These are phyloP conservation scores for Coryphaenoides rupestris DNA, from an alignment of 2,113 vertebrate genomes.

Conservation along the genomic window DNA sequence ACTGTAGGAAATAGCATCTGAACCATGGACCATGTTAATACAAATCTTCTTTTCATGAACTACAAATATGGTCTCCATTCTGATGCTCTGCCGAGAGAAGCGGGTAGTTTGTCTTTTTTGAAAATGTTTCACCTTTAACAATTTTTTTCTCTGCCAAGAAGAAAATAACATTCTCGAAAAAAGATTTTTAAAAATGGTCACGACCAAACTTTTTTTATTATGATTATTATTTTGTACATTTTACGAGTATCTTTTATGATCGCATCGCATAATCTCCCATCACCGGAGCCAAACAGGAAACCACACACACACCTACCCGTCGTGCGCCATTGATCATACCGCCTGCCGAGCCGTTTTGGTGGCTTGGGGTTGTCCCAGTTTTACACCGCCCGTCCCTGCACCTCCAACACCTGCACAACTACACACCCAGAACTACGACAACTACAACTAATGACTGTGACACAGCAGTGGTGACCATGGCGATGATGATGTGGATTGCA, in stretches of 20 bases:
- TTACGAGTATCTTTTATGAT: no score
- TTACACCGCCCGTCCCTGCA: slow-evolving; percentile 63
- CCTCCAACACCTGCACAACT: slow-evolving; percentile 69
- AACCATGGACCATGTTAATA: slow-evolving; percentile 61
- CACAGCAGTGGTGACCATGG: not conserved
- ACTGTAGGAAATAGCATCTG: slow-evolving; percentile 57
- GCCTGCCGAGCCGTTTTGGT: slow-evolving; percentile 31
- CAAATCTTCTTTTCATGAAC: slow-evolving; percentile 57
- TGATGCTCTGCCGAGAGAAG: slow-evolving; percentile 37
- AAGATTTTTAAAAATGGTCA: slow-evolving; percentile 44
- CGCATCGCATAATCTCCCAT: no score
- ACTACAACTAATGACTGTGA: slow-evolving; percentile 59
- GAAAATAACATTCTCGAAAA: slow-evolving; percentile 51
- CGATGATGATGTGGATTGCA: slow-evolving; percentile 23
- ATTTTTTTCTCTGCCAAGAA: slow-evolving; percentile 38
- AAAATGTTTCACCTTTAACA: not conserved
- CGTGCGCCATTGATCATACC: slow-evolving; percentile 50
- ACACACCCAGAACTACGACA: slow-evolving; percentile 71
- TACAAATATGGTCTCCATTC: slow-evolving; percentile 52
- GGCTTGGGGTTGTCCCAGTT: slow-evolving; percentile 27
- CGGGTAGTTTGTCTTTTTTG: no score
- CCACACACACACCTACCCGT: slow-evolving; percentile 48
- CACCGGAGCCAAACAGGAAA: slow-evolving; percentile 46
- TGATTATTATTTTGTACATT: slow-evolving; percentile 1
- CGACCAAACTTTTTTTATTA: slow-evolving; percentile 52